phyloP scores from a whole-genome alignment of 2,113 vertebrate species.

The Hucho hucho region DNA sequence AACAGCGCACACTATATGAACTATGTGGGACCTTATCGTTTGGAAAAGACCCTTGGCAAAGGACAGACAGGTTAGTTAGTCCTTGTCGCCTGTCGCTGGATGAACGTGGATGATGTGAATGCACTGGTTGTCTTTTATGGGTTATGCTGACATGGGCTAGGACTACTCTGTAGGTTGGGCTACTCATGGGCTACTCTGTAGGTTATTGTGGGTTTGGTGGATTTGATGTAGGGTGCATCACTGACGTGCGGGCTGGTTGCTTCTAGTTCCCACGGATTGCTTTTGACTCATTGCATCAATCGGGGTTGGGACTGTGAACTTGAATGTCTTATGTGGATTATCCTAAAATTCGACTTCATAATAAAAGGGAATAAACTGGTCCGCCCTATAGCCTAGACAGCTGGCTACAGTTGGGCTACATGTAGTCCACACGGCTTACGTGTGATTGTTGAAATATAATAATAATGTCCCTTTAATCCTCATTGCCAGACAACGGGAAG shows the following conservation, averaged over 20 bases:
- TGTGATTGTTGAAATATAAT: neutral
- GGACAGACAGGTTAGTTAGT: slow-evolving; percentile 99
- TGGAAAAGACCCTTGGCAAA: slow-evolving; percentile 99
- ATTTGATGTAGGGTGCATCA: no score
- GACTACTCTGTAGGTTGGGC: no score
- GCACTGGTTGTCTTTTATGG: no score
- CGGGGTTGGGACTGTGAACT: neutral
- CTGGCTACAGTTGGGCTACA: neutral
- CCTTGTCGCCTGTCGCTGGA: neutral
- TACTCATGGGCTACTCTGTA: no score
- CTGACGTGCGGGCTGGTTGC: no score
- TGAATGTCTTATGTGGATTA: neutral
- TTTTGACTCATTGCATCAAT: neutral
- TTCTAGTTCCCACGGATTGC: no score
- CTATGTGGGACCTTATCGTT: slow-evolving; percentile 98
- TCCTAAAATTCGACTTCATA: neutral
- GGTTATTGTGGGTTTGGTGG: no score
- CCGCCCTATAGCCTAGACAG: neutral
- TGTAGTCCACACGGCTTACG: neutral
- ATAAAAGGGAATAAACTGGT: neutral
- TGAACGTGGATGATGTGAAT: neutral
- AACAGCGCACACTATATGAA: slow-evolving; percentile 95
- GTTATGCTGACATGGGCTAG: no score
- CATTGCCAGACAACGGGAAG: slow-evolving; percentile 68
- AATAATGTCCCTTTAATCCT: slow-evolving; percentile 61